phyloP scores from a whole-genome alignment of 2,797 vertebrate species.

The Pempheris klunzingeri region DNA sequence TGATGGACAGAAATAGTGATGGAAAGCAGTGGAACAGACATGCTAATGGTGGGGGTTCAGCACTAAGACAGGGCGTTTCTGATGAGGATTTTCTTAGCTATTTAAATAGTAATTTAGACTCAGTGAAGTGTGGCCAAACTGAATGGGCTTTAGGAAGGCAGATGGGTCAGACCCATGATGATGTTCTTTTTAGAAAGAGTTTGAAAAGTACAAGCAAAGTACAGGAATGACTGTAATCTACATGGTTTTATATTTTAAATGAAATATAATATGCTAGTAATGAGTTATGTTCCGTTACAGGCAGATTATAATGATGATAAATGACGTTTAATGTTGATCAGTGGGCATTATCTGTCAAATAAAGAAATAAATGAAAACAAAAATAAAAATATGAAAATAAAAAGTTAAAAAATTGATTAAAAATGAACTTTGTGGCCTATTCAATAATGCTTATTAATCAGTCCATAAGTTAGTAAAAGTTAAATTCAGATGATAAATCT shows the following conservation, averaged over 20 bases:
- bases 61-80: conserved; percentile 45
- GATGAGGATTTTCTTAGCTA: conserved; percentile 62
- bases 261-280: neutral
- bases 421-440: neutral
- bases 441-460: neutral
- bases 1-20: conserved; percentile 53
- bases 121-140: conserved; percentile 68
- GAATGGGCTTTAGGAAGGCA: conserved; percentile 54
- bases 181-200: conserved; percentile 30
- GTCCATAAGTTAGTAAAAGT: neutral
- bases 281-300: neutral
- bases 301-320: neutral
- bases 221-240: neutral
- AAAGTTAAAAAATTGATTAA: neutral
- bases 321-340: neutral
- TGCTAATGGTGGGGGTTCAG: conserved; percentile 50
- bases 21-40: conserved; percentile 49
- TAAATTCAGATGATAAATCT: neutral
- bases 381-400: neutral
- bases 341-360: neutral
- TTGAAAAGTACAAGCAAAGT: conserved; percentile 10
- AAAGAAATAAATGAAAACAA: neutral
- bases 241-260: neutral
- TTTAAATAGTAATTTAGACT: conserved; percentile 72
- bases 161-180: conserved; percentile 34